Evolutionary conservation across 2,888 invertebrate species (phyloP).

Genomic region (Tribolium freemani): DNA sequence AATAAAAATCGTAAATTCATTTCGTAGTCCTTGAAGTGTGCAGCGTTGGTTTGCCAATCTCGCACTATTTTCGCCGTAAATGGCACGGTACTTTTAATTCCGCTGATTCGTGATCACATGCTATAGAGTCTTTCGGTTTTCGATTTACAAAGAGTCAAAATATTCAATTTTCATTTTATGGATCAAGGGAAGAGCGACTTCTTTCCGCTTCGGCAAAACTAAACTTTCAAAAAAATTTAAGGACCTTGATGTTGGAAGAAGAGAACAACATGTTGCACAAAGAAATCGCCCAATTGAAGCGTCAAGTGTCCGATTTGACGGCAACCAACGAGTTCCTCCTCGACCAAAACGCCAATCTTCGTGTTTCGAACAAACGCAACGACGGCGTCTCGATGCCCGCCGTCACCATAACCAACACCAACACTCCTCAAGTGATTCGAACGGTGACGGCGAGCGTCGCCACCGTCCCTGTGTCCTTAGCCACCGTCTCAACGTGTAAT

Average conservation of each 20-base stretch:
- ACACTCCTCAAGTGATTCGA: slow-evolving; percentile 68
- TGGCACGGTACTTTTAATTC: no score
- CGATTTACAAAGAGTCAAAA: no score
- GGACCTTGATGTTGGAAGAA: slow-evolving; percentile 73
- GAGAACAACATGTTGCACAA: slow-evolving; percentile 78
- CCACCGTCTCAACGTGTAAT: slow-evolving; percentile 71
- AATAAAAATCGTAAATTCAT: no score
- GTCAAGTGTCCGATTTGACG: slow-evolving; percentile 78
- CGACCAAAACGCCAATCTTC: slow-evolving; percentile 82
- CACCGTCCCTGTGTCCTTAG: slow-evolving; percentile 74
- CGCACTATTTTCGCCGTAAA: no score
- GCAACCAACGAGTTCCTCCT: slow-evolving; percentile 85
- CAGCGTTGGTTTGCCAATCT: no score
- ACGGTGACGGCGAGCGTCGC: slow-evolving; percentile 74
- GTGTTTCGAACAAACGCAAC: slow-evolving; percentile 73
- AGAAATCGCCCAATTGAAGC: slow-evolving; percentile 79
- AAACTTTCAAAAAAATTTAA: slow-evolving; percentile 39
- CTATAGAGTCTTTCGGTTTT: no score
- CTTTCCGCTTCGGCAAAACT: no score
- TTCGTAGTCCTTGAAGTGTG: no score
- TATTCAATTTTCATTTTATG: no score
- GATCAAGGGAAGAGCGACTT: no score
- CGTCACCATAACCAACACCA: slow-evolving; percentile 72
- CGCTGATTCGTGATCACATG: no score
- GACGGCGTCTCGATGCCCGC: slow-evolving; percentile 74